Conservation (phyloP, 2,888 invertebrate genomes). For the Nemoura dubitans region DNA sequence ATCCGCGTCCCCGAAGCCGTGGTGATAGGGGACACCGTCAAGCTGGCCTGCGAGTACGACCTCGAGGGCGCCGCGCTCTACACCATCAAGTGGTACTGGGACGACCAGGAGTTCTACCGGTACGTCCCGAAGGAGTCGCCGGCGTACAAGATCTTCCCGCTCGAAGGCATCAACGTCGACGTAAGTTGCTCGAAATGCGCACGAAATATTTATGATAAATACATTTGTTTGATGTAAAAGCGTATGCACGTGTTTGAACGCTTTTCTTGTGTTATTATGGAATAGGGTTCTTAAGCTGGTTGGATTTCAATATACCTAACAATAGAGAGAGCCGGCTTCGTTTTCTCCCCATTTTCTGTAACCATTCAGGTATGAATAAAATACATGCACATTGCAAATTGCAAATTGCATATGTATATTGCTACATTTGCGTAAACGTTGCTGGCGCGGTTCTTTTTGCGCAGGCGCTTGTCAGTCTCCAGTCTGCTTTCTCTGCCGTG, state of each 20-base stretch:
- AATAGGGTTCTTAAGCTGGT: neutral
- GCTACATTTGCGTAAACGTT: neutral
- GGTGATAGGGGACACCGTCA: constrained; percentile 65
- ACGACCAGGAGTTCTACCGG: constrained; percentile 78
- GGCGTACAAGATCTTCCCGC: constrained; percentile 72
- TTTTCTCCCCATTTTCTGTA: neutral
- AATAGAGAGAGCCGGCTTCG: neutral
- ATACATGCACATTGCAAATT: no score
- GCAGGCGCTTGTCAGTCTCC: neutral
- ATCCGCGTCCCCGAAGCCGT: constrained; percentile 64
- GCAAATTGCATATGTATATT: neutral
- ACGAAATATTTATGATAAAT: neutral
- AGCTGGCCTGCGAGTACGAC: constrained; percentile 68
- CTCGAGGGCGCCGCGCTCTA: constrained; percentile 73
- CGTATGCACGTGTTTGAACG: neutral
- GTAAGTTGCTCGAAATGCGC: constrained; percentile 64
- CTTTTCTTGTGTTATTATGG: neutral
- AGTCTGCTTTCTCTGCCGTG: neutral
- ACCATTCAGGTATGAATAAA: neutral
- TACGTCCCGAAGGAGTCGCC: constrained; percentile 77
- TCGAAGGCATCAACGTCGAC: constrained; percentile 75
- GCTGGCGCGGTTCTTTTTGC: neutral
- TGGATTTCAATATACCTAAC: neutral
- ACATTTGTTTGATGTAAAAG: neutral
- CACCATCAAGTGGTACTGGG: constrained; percentile 80